Conservation (phyloP, 2,797 vertebrate species). For the Tympanoctomys barrerae region DNA sequence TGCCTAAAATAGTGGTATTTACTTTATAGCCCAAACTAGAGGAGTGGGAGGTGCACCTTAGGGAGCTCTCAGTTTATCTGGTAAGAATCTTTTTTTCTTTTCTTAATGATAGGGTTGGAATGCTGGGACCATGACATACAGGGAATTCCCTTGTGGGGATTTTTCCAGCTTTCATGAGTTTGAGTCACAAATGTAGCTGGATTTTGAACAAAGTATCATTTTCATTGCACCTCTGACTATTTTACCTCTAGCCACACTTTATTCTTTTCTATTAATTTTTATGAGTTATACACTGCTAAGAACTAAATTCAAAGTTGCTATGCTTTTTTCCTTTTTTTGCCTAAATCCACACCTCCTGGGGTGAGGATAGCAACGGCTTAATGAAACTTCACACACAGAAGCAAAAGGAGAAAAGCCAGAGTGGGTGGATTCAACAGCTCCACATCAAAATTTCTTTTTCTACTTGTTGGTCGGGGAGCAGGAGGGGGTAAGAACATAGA, state of each 20-base stretch:
- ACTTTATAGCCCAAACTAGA: neutral
- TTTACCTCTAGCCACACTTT: neutral
- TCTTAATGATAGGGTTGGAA: neutral
- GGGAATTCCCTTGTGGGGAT: neutral
- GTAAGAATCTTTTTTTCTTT: constrained; percentile 38
- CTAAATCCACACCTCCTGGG: constrained; percentile 42
- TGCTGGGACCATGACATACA: neutral
- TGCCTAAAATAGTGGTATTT: constrained; percentile 24
- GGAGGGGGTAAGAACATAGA: neutral
- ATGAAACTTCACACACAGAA: constrained; percentile 57
- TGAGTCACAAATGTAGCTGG: constrained; percentile 22
- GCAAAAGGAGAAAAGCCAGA: constrained; percentile 57
- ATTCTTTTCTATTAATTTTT: neutral
- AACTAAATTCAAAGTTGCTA: constrained; percentile 59
- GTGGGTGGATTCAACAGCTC: constrained; percentile 31
- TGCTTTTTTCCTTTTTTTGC: neutral
- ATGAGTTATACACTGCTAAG: constrained; percentile 32
- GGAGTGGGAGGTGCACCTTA: constrained; percentile 33
- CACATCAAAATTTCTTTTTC: neutral
- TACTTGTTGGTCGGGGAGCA: constrained; percentile 36
- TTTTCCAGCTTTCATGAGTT: constrained; percentile 51
- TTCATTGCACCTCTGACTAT: neutral
- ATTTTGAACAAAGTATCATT: constrained; percentile 61
- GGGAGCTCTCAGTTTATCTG: constrained; percentile 59
- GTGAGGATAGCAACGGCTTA: constrained; percentile 64